These are phyloP conservation scores for Saxidomus purpurata DNA, from an alignment of 1,140 invertebrate species.

Conservation along the genomic window DNA sequence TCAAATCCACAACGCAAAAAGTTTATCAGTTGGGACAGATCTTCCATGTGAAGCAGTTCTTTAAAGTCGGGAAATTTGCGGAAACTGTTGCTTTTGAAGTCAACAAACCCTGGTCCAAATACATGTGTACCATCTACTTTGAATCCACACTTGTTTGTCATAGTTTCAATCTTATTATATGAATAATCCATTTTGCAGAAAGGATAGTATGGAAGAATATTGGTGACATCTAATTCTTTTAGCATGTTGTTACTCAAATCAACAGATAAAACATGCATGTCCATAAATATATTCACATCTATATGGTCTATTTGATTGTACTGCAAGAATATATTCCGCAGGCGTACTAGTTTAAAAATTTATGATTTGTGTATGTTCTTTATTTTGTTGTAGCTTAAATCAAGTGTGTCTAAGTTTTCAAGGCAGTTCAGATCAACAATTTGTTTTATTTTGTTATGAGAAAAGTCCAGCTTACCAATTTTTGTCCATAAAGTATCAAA, in stretches of 20 bases:
- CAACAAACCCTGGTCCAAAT: constrained; percentile 10
- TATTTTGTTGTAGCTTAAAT: constrained; percentile 12
- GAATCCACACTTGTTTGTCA: background rate
- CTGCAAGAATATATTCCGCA: background rate
- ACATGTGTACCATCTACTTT: background rate
- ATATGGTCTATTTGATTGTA: constrained; percentile 25
- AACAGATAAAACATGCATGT: background rate
- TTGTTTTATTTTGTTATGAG: background rate
- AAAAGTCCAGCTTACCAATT: constrained; percentile 12
- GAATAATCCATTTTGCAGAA: background rate
- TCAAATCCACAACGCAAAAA: constrained; percentile 28
- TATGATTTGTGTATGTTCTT: background rate
- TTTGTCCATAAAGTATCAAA: background rate
- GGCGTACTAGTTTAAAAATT: background rate
- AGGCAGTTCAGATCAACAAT: constrained; percentile 12
- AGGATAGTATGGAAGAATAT: background rate
- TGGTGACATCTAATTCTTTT: background rate
- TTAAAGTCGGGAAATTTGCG: constrained; percentile 18
- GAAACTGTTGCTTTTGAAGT: background rate
- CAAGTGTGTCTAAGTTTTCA: background rate
- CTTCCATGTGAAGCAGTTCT: background rate
- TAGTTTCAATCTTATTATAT: background rate
- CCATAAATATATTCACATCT: background rate
- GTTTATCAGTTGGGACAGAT: constrained; percentile 7
- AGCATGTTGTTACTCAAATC: background rate